Evolutionary conservation across 2,113 vertebrate species (phyloP), one percentile per base, ranked within the genome.

Genomic region (Boulengeromyrus knoepffleri): DNA sequence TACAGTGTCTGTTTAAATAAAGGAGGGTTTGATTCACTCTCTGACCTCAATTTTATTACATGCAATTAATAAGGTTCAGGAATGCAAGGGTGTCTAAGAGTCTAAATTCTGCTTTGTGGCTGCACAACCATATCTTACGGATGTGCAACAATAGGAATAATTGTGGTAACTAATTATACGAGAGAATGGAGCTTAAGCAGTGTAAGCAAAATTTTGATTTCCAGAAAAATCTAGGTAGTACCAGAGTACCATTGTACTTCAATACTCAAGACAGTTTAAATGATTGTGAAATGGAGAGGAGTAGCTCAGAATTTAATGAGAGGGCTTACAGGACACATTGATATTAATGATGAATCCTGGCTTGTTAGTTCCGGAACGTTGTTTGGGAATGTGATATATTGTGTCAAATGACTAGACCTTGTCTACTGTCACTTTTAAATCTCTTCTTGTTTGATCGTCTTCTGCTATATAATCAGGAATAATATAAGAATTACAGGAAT

Each of bases 281-380:
- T 36, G 36, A 80, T 42, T 42, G 74, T 80, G 36, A 80, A 80
- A 80, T 42, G 5, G 31, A 39, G 36, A 80, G 17, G 74, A 42
- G 36, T 92, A 88, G 90, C 10, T 47, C 47, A 50, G 45, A 49
- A 86, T 86, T 86, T 86, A 49, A 50, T 50, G 84, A 49, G 24
- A 10, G 84, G 47, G 47, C 84, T 86, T 47, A 27, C 45, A 50
- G 12, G 10, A 86, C 47, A 50, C 42, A 86, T 86, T 49, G 45
- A 86, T 50, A 86, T 50, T 86, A 86, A 86, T 49, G 42, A 86
- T 49, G 9, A 85, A 85, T 85, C 17, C 19, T 85, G 83, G 9
- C 45, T 13, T 49, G 84, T 47, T 80, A 80, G 74, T 86, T 86
- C 84, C 8, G 45, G 45, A 86, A 27, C 47, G 15, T 27, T 49